Percentiles rank a stretch among this genome's conserved stretches.
Conservation (phyloP, 2,113 vertebrate species). For the Piliocolobus tephrosceles region DNA sequence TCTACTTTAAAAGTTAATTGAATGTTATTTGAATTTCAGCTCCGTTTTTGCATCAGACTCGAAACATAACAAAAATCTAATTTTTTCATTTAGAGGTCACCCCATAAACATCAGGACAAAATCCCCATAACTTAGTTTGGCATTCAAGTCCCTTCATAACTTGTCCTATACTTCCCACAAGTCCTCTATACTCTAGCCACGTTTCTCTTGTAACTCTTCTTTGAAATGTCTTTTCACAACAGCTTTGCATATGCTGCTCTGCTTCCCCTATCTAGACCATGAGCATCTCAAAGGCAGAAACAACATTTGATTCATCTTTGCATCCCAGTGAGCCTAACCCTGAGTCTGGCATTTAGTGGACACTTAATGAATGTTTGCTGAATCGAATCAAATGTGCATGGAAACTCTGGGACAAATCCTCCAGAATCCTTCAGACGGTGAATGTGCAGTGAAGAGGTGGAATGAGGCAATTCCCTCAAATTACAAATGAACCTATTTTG, state of each 20-base stretch:
- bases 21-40: neutral
- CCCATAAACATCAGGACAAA: neutral
- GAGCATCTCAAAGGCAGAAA: neutral
- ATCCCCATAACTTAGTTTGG: neutral
- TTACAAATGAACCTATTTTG: neutral
- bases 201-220: neutral
- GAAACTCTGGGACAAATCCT: neutral
- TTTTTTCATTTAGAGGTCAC: neutral
- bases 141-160: neutral
- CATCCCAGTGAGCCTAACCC: neutral
- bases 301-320: neutral
- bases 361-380: neutral
- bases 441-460: neutral
- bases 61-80: neutral
- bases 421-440: neutral
- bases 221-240: neutral
- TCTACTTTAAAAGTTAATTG: neutral
- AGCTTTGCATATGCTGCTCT: neutral
- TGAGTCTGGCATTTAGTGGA: neutral
- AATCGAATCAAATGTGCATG: neutral
- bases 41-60: neutral
- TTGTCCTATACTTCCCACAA: neutral
- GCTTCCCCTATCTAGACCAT: neutral
- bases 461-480: neutral
- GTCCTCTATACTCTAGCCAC: neutral